phyloP scores from a whole-genome alignment of 2,797 vertebrate species.

The Champsocephalus gunnari region DNA sequence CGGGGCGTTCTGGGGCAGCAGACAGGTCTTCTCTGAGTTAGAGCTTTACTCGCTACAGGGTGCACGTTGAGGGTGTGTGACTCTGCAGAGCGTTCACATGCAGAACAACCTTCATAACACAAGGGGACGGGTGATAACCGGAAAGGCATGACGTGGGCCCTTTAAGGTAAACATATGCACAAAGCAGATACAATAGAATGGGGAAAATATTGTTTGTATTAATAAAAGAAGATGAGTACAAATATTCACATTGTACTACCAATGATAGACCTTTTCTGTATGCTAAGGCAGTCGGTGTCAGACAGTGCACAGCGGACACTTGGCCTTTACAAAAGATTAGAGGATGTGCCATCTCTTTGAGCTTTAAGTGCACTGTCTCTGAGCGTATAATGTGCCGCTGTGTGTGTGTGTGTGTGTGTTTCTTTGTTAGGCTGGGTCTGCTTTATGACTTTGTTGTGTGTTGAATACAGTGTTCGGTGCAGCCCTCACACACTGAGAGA shows the following conservation, averaged over 20 bases:
- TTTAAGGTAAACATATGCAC: too few species aligned
- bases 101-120: too few species aligned
- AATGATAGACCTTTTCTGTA: not conserved
- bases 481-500: conserved; percentile 41
- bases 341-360: conserved; percentile 12
- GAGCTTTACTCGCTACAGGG: too few species aligned
- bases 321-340: conserved; percentile 33
- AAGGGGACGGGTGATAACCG: too few species aligned
- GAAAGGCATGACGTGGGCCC: too few species aligned
- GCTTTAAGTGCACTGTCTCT: conserved; percentile 20
- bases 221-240: not conserved
- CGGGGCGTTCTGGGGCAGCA: too few species aligned
- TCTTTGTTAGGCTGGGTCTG: conserved; percentile 8
- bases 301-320: conserved; percentile 1
- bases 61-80: too few species aligned
- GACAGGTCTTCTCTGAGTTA: too few species aligned
- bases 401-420: conserved; percentile 9
- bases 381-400: not conserved
- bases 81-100: too few species aligned
- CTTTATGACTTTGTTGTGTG: conserved; percentile 36
- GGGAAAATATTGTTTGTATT: too few species aligned
- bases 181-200: too few species aligned
- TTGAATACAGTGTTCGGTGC: conserved; percentile 47
- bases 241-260: too few species aligned
- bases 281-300: not conserved